These are phyloP conservation scores for Machaerirhynchus nigripectus DNA, from an alignment of 2,113 vertebrate genomes.

Conservation along the genomic window DNA sequence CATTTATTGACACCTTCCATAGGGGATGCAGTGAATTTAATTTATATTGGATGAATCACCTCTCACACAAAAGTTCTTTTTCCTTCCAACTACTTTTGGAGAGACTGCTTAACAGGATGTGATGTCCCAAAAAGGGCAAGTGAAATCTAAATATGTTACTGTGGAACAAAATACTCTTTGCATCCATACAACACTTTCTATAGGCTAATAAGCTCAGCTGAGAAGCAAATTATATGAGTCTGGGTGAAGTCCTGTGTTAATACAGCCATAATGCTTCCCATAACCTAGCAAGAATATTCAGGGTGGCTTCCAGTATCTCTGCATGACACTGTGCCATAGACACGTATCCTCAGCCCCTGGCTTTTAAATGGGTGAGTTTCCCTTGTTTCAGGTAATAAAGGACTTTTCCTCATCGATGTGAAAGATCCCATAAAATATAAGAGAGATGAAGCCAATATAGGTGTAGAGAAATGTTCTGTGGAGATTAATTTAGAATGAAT, in stretches of 20 bases:
- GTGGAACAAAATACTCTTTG: background rate
- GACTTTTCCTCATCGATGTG: background rate
- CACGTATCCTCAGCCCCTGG: accelerated
- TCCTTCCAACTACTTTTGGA: background rate
- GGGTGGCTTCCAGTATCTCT: background rate
- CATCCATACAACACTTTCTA: background rate
- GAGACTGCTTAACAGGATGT: background rate
- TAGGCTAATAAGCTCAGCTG: background rate
- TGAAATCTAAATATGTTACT: background rate
- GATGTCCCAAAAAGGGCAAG: background rate
- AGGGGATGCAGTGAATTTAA: background rate
- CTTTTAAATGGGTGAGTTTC: background rate
- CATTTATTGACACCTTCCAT: background rate
- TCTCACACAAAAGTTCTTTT: background rate
- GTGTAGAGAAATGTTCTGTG: background rate
- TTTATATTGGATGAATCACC: background rate
- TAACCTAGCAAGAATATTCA: background rate
- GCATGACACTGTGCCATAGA: background rate
- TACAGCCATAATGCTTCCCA: background rate
- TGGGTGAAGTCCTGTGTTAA: background rate
- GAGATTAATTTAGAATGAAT: background rate
- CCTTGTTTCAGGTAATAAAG: background rate
- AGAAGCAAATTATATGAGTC: background rate
- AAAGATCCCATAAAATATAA: background rate
- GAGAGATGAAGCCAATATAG: background rate